phyloP scores from a whole-genome alignment of 2,113 vertebrate species.

The Todiramphus saurophagus region DNA sequence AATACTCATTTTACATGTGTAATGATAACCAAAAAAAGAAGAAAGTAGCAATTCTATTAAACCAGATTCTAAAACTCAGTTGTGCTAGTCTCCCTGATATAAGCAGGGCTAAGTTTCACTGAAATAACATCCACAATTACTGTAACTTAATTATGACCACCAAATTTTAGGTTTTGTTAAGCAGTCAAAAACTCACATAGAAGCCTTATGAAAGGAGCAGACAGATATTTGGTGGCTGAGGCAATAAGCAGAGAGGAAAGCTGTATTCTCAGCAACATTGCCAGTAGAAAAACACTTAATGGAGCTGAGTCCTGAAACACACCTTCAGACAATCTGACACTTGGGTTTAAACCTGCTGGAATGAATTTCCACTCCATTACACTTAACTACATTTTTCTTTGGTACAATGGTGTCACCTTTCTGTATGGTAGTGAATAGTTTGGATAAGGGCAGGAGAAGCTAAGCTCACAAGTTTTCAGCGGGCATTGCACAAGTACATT shows the following conservation, averaged over 20 bases:
- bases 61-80: neutral
- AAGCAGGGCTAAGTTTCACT: neutral
- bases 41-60: neutral
- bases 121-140: neutral
- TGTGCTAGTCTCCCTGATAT: neutral
- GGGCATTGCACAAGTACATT: neutral
- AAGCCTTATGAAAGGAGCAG: neutral
- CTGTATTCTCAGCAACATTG: neutral
- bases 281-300: neutral
- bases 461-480: neutral
- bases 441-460: neutral
- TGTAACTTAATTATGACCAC: neutral
- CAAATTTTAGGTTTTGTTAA: neutral
- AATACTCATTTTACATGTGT: neutral
- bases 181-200: neutral
- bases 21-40: neutral
- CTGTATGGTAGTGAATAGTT: neutral
- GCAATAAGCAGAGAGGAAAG: neutral
- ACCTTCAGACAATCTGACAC: slow-evolving; percentile 18
- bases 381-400: neutral
- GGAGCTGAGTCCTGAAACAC: neutral
- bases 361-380: slow-evolving; percentile 20
- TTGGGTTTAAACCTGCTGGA: slow-evolving; percentile 14
- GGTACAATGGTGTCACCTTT: neutral
- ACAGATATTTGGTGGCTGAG: neutral